Evolutionary conservation across 2,797 vertebrate species (phyloP).

Genomic region (Apogon hyalosoma): DNA sequence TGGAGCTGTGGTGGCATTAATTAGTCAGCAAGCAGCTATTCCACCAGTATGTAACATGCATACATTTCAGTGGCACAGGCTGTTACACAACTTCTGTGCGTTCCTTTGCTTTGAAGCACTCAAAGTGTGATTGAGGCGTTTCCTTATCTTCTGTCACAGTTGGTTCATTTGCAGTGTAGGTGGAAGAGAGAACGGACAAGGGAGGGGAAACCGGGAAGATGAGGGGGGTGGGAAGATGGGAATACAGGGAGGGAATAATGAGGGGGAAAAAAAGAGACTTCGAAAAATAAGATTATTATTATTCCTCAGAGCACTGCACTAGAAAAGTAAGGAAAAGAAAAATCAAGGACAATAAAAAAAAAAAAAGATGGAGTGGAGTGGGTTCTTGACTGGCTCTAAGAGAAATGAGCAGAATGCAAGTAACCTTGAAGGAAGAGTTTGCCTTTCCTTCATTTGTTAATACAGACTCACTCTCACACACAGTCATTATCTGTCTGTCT

Average conservation of each 20-base stretch:
- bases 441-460: conserved; percentile 45
- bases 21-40: conserved; percentile 32
- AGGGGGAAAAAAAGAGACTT: conserved; percentile 13
- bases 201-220: conserved; percentile 1
- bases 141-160: conserved; percentile 17
- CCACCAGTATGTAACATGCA: conserved; percentile 19
- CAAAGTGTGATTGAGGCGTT: conserved; percentile 9
- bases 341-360: conserved; percentile 6
- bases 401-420: conserved; percentile 39
- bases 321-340: background rate
- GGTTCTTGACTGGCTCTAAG: conserved; percentile 24
- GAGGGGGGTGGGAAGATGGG: background rate
- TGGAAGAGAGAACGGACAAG: conserved; percentile 6
- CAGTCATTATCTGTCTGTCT: conserved; percentile 30
- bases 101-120: background rate
- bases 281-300: conserved; percentile 26
- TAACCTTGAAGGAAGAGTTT: conserved; percentile 57
- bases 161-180: conserved; percentile 1
- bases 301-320: conserved; percentile 4
- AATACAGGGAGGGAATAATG: background rate
- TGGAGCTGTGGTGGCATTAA: conserved; percentile 41
- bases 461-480: conserved; percentile 1
- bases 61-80: conserved; percentile 1
- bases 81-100: conserved; percentile 12
- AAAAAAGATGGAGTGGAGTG: background rate